A percentile compares a stretch with the other conserved stretches of the same genome.
These are phyloP conservation scores for Osedax fenrisi DNA, from an alignment of 2,888 invertebrate genomes.

Conservation along the genomic window DNA sequence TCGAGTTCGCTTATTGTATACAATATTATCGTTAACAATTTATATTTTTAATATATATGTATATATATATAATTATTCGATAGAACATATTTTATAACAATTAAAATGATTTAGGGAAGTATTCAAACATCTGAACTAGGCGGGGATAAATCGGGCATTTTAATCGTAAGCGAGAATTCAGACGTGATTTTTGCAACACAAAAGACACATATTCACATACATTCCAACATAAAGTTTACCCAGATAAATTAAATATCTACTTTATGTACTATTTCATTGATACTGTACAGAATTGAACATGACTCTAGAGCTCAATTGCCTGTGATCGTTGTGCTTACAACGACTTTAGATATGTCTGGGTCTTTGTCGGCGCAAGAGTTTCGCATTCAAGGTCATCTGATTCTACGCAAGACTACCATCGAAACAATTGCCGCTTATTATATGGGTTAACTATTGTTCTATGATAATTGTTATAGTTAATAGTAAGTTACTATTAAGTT, in stretches of 20 bases:
- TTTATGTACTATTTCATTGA: neutral
- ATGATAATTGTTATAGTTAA: no score
- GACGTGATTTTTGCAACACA: conserved; percentile 33
- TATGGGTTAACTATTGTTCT: no score
- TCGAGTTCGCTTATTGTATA: no score
- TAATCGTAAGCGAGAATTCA: conserved; percentile 32
- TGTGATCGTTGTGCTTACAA: conserved; percentile 35
- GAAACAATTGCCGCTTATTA: neutral
- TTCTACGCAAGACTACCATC: neutral
- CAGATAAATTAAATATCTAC: no score
- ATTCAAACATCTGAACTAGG: conserved; percentile 34
- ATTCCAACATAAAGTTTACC: neutral
- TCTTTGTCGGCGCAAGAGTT: neutral
- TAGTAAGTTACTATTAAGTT: no score
- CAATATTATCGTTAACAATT: no score
- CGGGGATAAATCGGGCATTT: conserved; percentile 37
- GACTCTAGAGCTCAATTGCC: conserved; percentile 36
- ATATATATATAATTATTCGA: no score
- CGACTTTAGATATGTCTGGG: conserved; percentile 34
- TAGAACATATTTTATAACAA: no score
- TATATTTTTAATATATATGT: no score
- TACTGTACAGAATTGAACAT: neutral
- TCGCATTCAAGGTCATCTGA: neutral
- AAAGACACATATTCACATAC: neutral
- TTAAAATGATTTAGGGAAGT: no score